phyloP scores from a whole-genome alignment of 2,797 vertebrate genomes.

The Alectoris magna region DNA sequence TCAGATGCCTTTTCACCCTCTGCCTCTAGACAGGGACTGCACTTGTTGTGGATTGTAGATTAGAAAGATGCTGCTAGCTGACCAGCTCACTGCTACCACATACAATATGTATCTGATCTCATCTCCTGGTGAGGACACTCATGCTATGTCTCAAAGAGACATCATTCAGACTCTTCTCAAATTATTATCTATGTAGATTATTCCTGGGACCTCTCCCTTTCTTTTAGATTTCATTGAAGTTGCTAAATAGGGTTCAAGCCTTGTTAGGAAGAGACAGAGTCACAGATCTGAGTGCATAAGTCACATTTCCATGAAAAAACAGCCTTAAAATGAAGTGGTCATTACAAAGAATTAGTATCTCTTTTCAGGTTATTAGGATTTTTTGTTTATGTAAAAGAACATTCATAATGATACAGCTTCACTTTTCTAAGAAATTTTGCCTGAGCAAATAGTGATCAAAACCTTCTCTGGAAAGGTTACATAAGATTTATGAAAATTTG shows the following conservation, averaged over 20 bases:
- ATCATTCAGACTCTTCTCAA: background rate
- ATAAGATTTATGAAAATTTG: background rate
- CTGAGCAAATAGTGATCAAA: background rate
- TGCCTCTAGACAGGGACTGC: background rate
- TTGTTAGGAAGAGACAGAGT: background rate
- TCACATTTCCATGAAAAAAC: background rate
- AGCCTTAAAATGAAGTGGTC: background rate
- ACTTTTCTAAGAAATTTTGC: background rate
- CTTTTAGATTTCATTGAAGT: background rate
- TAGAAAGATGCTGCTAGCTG: background rate
- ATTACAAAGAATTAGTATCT: background rate
- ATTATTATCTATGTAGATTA: background rate
- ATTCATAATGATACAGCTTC: background rate
- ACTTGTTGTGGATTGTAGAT: rapidly evolving
- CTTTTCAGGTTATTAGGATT: constrained; percentile 21
- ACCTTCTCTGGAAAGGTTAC: background rate
- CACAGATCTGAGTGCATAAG: background rate
- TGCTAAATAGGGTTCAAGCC: background rate
- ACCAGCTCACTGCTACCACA: background rate
- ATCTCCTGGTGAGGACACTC: background rate
- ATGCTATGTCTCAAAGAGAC: background rate
- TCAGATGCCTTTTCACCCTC: background rate
- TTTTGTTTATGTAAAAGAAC: background rate
- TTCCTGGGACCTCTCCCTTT: background rate
- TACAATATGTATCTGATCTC: background rate